Evolutionary conservation across 2,797 vertebrate species (phyloP).

Genomic region (Amphiprion clarkii): DNA sequence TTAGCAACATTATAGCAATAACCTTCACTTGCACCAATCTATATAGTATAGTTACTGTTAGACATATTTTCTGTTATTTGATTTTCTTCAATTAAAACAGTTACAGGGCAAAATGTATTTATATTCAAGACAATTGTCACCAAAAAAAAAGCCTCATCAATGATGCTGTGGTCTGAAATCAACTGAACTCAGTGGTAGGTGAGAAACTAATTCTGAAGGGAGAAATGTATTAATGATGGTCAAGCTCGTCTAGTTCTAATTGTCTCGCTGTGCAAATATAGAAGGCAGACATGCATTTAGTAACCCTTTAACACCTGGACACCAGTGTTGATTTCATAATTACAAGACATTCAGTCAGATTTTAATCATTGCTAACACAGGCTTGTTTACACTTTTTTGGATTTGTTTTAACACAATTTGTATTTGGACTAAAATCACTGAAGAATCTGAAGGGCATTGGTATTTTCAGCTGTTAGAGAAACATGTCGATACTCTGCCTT

Average conservation of each 20-base stretch:
- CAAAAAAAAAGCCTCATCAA: slow-evolving; percentile 61
- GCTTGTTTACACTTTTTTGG: slow-evolving; percentile 43
- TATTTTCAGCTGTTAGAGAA: slow-evolving; percentile 15
- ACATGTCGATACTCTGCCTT: background rate
- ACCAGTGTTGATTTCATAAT: slow-evolving; percentile 68
- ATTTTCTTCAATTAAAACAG: slow-evolving; percentile 11
- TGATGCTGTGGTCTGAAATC: slow-evolving; percentile 80
- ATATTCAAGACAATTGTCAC: slow-evolving; percentile 39
- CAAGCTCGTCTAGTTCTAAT: slow-evolving; percentile 69
- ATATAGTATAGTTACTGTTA: background rate
- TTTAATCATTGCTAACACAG: slow-evolving; percentile 66
- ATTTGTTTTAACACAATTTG: slow-evolving; percentile 35
- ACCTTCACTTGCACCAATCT: background rate
- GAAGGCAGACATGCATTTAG: slow-evolving; percentile 65
- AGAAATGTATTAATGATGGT: slow-evolving; percentile 71
- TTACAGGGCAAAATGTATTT: slow-evolving; percentile 55
- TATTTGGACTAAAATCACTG: slow-evolving; percentile 34
- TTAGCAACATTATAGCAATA: background rate
- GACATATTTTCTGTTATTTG: background rate
- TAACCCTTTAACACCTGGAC: slow-evolving; percentile 63
- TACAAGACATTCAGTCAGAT: slow-evolving; percentile 71
- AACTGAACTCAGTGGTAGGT: slow-evolving; percentile 74
- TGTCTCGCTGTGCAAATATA: slow-evolving; percentile 76
- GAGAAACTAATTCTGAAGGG: slow-evolving; percentile 72
- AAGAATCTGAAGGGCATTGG: slow-evolving; percentile 6